Base-by-base conservation (phyloP, 2,797 vertebrate species). In the Xenops minutus region DNA sequence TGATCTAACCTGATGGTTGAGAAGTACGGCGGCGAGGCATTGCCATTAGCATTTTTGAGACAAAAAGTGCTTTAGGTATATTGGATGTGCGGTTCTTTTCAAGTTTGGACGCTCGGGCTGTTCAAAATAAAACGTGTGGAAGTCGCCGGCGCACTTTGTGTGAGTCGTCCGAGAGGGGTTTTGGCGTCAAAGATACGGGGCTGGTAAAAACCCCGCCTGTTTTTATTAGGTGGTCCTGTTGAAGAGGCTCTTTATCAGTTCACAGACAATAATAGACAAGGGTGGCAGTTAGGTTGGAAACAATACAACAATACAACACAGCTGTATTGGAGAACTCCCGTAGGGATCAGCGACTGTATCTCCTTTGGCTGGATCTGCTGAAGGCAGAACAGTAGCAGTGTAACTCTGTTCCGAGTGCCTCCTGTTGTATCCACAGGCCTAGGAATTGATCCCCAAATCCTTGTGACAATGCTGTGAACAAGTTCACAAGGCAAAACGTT, bases 31-130 rank as follows among this genome's bases (percentile, higher is more conserved):
- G 1, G 17, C 0, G 7, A 62, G 34, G 24, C 37, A 17, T 23
- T 17, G 8, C 51, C 3, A 0, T 51, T 52, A 24, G 15, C 24
- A 0, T 55, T 75, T 79, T 37, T 0, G 0, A 7, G 21, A 10
- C 19, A 5, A 2, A 11, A 79, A 9, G 7, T 34, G 12, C 12
- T 86, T 61, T 49, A 3, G 3, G 49, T 85, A 19, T 7, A 4
- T 55, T 66, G 51, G 14, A 4, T 27, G 30, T 6, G 6, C 30
- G 15, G 1, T 1, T 7, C 20, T 61, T 52, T 64, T 10, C 41
- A 17, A n/a, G 7, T 56, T 90, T 37, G 7, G 15, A 4, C 2
- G 0, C 12, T 88, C 56, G 26, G 19, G 3, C 7, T 16, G 7
- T 56, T 87, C 17, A 10, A 54, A 84, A 56, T 26, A 59, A 41